Conservation (phyloP, 2,888 invertebrate species). For the Elysia crispata region DNA sequence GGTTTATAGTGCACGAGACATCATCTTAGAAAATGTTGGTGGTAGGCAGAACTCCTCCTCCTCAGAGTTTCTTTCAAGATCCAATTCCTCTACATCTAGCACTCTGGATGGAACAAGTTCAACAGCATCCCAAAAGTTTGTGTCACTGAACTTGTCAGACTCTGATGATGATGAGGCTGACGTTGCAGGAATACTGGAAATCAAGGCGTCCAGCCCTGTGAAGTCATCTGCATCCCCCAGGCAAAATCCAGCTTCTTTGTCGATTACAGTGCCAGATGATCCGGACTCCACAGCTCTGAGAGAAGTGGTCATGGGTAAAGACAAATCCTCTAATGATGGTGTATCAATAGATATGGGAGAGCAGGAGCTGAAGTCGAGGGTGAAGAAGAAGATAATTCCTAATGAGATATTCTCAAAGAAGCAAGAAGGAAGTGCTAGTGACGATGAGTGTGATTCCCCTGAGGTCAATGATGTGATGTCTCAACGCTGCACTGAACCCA, state of each 20-base stretch:
- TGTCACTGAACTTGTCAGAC: constrained; percentile 28
- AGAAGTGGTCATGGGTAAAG: constrained; percentile 12
- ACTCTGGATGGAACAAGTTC: not conserved
- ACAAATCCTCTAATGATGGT: not conserved
- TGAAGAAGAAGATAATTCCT: constrained; percentile 52
- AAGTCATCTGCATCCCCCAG: constrained; percentile 29
- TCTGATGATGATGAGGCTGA: constrained; percentile 33
- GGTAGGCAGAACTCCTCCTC: not conserved
- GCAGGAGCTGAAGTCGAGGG: not conserved
- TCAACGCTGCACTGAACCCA: not conserved
- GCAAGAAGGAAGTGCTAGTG: too few species aligned
- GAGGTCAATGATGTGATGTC: constrained; percentile 3
- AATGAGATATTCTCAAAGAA: constrained; percentile 40
- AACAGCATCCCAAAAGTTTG: not conserved
- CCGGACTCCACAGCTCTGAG: constrained; percentile 17
- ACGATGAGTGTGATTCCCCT: not conserved
- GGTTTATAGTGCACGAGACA: constrained; percentile 67
- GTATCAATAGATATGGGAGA: not conserved
- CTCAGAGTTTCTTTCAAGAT: constrained; percentile 28
- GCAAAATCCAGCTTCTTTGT: constrained; percentile 18
- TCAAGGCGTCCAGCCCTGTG: not conserved
- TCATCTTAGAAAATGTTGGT: constrained; percentile 55
- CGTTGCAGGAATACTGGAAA: not conserved
- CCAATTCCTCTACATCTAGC: constrained; percentile 6
- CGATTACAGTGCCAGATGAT: not conserved